phyloP scores from a whole-genome alignment of 2,888 invertebrate genomes.

The Lissocephala sabroskyi region DNA sequence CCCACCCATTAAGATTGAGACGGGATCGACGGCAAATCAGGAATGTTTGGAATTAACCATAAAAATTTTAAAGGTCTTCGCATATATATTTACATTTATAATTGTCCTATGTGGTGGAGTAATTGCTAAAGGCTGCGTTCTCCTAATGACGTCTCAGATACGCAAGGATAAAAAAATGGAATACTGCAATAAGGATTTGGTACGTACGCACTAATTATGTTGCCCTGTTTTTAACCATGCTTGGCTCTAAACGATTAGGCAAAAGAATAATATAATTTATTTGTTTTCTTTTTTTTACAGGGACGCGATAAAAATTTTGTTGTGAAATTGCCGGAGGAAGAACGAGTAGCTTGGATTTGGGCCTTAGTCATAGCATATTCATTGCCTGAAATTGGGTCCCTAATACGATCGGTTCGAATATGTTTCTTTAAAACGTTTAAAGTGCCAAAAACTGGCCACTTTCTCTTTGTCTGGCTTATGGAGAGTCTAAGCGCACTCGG shows the following conservation, averaged over 20 bases:
- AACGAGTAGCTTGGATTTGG: slow-evolving; percentile 95
- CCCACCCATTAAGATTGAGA: slow-evolving; percentile 90
- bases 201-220: slow-evolving; percentile 72
- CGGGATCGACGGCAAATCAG: slow-evolving; percentile 90
- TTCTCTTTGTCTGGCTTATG: slow-evolving; percentile 79
- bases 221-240: background rate
- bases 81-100: slow-evolving; percentile 88
- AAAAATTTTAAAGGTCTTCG: slow-evolving; percentile 86
- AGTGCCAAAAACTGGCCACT: slow-evolving; percentile 75
- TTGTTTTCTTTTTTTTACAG: slow-evolving; percentile 71
- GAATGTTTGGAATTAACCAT: slow-evolving; percentile 89
- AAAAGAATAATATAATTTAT: too few relatives aligned
- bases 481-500: slow-evolving; percentile 93
- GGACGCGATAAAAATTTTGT: slow-evolving; percentile 88
- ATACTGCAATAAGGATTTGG: slow-evolving; percentile 89
- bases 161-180: slow-evolving; percentile 82
- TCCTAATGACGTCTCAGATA: slow-evolving; percentile 94
- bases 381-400: slow-evolving; percentile 89
- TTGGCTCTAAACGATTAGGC: too few relatives aligned
- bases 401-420: slow-evolving; percentile 88
- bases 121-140: slow-evolving; percentile 88
- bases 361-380: slow-evolving; percentile 89
- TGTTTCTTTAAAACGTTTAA: slow-evolving; percentile 92
- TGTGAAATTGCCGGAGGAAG: slow-evolving; percentile 85
- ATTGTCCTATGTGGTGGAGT: slow-evolving; percentile 90